These are phyloP conservation scores for Platanista minor DNA, from an alignment of 2,113 vertebrate genomes.

Conservation along the genomic window DNA sequence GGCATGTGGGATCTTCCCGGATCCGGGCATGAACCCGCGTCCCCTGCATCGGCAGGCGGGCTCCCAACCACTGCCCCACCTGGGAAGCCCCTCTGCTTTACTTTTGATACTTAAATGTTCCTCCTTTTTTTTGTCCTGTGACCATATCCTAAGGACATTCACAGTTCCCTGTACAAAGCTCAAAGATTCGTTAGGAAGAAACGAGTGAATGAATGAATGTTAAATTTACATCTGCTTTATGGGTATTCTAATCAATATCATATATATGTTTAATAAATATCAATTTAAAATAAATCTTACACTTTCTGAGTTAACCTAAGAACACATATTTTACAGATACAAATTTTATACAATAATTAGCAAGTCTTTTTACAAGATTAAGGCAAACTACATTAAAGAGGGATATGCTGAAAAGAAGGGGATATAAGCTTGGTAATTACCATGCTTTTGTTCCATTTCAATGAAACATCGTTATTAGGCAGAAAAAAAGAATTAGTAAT, in stretches of 20 bases:
- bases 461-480: conserved; percentile 16
- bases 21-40: too few species aligned
- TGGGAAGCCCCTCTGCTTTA: too few species aligned
- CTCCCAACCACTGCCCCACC: too few species aligned
- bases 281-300: conserved; percentile 11
- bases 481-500: conserved; percentile 27
- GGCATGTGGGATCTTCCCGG: too few species aligned
- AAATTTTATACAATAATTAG: conserved; percentile 13
- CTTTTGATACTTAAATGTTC: neutral
- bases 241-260: neutral
- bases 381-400: conserved; percentile 22
- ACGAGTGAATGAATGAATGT: neutral
- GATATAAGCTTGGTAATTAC: conserved; percentile 28
- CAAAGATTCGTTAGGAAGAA: neutral
- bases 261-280: neutral
- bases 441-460: conserved; percentile 26
- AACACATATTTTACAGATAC: neutral
- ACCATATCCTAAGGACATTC: neutral
- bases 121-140: neutral
- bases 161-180: neutral
- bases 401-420: neutral
- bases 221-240: neutral
- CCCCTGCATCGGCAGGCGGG: too few species aligned
- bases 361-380: conserved; percentile 13
- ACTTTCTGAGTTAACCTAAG: neutral